Evolutionary conservation across 2,797 vertebrate species (phyloP).

Genomic region (Nyctalus aviator): DNA sequence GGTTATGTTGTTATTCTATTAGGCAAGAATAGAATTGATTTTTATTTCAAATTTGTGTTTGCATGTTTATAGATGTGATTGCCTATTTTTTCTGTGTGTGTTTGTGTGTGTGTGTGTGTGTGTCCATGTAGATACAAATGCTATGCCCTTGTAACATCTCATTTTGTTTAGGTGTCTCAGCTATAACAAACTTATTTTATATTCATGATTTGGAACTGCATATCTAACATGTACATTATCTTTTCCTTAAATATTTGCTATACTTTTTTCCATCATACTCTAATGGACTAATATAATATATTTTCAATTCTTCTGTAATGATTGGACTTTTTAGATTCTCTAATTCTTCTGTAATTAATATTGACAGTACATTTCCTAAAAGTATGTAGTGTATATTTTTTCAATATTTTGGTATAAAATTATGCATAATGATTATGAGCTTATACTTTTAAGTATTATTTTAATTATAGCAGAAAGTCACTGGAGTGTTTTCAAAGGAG

Average conservation of each 20-base stretch:
- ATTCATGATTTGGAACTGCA: background rate
- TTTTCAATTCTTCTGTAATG: background rate
- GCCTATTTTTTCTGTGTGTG: background rate
- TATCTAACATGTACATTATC: background rate
- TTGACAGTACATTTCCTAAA: background rate
- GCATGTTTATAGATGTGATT: background rate
- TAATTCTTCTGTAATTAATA: background rate
- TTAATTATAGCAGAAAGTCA: background rate
- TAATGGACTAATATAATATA: background rate
- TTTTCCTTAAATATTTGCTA: background rate
- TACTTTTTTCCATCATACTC: background rate
- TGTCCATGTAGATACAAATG: background rate
- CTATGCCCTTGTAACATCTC: background rate
- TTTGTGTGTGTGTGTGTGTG: background rate
- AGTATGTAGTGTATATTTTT: background rate
- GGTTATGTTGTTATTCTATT: background rate
- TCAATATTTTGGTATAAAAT: background rate
- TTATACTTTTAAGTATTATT: background rate
- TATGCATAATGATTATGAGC: background rate
- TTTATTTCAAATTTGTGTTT: background rate
- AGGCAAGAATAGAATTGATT: background rate
- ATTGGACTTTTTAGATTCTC: background rate
- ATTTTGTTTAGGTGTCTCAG: background rate
- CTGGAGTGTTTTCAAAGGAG: background rate
- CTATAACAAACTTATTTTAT: background rate